phyloP scores from a whole-genome alignment of 2,797 vertebrate species.

The Choloepus didactylus region DNA sequence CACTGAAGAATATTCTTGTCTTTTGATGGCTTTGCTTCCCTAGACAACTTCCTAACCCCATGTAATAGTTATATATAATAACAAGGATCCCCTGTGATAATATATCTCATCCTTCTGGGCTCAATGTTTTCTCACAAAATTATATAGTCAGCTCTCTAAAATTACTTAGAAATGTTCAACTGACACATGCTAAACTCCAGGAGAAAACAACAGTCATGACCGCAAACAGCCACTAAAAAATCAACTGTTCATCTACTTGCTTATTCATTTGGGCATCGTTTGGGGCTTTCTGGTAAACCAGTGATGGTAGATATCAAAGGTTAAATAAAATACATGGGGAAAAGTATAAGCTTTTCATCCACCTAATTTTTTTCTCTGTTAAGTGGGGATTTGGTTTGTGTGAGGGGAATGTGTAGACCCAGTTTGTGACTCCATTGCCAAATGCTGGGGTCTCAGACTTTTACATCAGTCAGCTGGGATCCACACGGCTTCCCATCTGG shows the following conservation, averaged over 20 bases:
- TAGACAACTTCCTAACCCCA: not conserved
- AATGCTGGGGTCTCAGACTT: not conserved
- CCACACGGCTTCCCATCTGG: not conserved
- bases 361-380: not conserved
- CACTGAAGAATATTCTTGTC: not conserved
- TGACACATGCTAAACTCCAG: not conserved
- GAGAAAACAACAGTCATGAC: not conserved
- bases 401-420: not conserved
- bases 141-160: not conserved
- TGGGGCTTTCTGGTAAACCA: not conserved
- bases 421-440: not conserved
- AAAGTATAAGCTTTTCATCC: not conserved
- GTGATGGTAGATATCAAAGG: not conserved
- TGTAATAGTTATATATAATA: accelerated
- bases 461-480: not conserved
- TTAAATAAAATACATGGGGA: not conserved
- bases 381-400: not conserved
- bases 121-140: not conserved
- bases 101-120: not conserved
- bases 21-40: not conserved
- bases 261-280: not conserved
- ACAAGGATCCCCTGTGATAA: not conserved
- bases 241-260: not conserved
- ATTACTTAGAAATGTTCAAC: not conserved
- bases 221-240: not conserved